These are phyloP conservation scores for Pseudomyrmex pallidus DNA, from an alignment of 1,140 invertebrate genomes.

Conservation along the genomic window DNA sequence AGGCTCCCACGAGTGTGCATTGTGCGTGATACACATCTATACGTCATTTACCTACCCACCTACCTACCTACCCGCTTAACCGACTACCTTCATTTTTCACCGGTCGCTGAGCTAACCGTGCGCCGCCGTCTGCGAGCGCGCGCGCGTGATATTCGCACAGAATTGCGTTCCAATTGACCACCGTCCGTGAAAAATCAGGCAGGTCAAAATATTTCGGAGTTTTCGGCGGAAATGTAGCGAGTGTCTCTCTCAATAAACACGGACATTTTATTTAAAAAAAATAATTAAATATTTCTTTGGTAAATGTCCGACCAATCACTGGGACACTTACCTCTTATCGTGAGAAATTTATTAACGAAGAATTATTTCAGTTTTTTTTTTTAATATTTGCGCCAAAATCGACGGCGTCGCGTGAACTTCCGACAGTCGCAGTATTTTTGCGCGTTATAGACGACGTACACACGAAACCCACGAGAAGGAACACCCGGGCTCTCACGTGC, in stretches of 20 bases:
- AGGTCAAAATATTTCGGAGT: conserved; percentile 6
- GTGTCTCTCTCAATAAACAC: too few species aligned
- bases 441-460: too few species aligned
- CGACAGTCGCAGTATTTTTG: too few species aligned
- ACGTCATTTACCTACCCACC: conserved; percentile 82
- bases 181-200: conserved; percentile 44
- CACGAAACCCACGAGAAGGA: too few species aligned
- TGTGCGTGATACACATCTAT: conserved; percentile 83
- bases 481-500: conserved; percentile 10
- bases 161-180: conserved; percentile 33
- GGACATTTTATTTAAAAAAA: too few species aligned
- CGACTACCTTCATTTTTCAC: conserved; percentile 74
- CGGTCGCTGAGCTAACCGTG: conserved; percentile 53
- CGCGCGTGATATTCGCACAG: conserved; percentile 21
- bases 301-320: too few species aligned
- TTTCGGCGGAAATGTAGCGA: not conserved
- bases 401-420: too few species aligned
- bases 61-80: conserved; percentile 75
- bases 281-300: too few species aligned
- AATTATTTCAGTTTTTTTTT: too few species aligned
- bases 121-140: not conserved
- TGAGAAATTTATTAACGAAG: too few species aligned
- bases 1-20: conserved; percentile 82
- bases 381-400: too few species aligned
- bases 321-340: too few species aligned